Evolutionary conservation across 2,888 invertebrate genomes (phyloP).

Genomic region (Coelopa pilipes): DNA sequence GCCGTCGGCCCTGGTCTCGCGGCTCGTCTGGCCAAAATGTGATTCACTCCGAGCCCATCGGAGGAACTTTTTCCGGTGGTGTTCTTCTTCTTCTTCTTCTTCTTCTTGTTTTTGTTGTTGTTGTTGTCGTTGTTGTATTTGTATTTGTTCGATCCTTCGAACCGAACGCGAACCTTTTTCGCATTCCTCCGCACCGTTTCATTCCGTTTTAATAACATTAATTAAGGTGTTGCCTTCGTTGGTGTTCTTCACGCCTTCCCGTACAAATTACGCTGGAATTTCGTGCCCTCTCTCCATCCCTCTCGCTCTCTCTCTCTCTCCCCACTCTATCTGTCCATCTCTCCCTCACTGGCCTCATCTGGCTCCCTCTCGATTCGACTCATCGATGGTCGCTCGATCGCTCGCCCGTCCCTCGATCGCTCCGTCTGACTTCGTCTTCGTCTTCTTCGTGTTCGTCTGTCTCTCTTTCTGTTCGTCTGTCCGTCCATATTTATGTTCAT

Average conservation of each 20-base stretch:
- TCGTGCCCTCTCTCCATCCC: slow-evolving; percentile 54
- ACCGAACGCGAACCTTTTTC: slow-evolving; percentile 21
- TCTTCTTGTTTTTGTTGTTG: background rate
- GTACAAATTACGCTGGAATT: slow-evolving; percentile 68
- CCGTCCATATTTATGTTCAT: too few species aligned
- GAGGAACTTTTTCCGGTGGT: too few species aligned
- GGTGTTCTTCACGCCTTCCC: slow-evolving; percentile 69
- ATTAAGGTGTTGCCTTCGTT: slow-evolving; percentile 68
- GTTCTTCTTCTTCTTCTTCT: too few species aligned
- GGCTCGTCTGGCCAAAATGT: background rate
- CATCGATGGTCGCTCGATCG: slow-evolving; percentile 18
- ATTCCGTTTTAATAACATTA: slow-evolving; percentile 66
- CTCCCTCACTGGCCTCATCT: background rate
- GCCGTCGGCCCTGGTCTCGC: background rate
- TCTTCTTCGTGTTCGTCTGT: too few species aligned
- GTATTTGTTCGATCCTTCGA: too few species aligned
- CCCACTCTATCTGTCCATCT: too few species aligned
- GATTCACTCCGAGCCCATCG: background rate
- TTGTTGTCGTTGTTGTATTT: background rate
- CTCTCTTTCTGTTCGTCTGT: too few species aligned
- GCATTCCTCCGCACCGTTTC: slow-evolving; percentile 57
- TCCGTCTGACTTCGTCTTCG: too few species aligned
- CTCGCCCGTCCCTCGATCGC: slow-evolving; percentile 35
- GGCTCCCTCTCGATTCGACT: background rate
- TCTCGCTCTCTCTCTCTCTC: too few species aligned